A percentile compares a stretch with the other conserved stretches of the same genome.
These are phyloP conservation scores for Scaptodrosophila lebanonensis DNA, from an alignment of 1,140 invertebrate species.

Conservation along the genomic window DNA sequence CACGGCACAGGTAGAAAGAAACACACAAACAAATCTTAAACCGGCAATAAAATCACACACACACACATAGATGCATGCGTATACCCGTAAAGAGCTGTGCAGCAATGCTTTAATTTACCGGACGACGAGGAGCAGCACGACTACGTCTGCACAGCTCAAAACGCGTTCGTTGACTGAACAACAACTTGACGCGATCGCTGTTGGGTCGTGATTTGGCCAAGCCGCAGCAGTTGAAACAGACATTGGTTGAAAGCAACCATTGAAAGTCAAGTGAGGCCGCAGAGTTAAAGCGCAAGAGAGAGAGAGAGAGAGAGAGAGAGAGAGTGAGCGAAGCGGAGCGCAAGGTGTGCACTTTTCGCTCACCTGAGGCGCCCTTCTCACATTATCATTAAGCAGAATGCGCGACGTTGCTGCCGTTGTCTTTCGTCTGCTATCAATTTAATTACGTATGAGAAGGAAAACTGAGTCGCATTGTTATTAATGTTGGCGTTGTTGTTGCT, in stretches of 20 bases:
- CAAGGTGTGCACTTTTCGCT: not conserved
- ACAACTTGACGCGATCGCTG: conserved; percentile 48
- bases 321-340: conserved; percentile 9
- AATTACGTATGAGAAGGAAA: conserved; percentile 73
- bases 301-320: conserved; percentile 21
- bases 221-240: conserved; percentile 33
- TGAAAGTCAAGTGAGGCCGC: too few species aligned
- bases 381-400: conserved; percentile 66
- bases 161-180: conserved; percentile 65
- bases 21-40: conserved; percentile 60
- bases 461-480: conserved; percentile 24
- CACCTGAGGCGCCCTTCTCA: conserved; percentile 64
- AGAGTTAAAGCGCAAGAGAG: conserved; percentile 46
- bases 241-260: conserved; percentile 56
- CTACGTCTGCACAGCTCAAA: conserved; percentile 60
- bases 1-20: conserved; percentile 60
- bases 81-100: too few species aligned
- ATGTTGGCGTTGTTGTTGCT: conserved; percentile 48
- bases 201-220: conserved; percentile 45
- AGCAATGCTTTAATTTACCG: conserved; percentile 16
- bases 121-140: conserved; percentile 16
- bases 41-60: conserved; percentile 53
- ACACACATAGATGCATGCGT: not conserved
- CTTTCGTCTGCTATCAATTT: conserved; percentile 53
- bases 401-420: conserved; percentile 45